Base-by-base conservation (phyloP, 2,113 vertebrate species). In the Mesitornis unicolor region DNA sequence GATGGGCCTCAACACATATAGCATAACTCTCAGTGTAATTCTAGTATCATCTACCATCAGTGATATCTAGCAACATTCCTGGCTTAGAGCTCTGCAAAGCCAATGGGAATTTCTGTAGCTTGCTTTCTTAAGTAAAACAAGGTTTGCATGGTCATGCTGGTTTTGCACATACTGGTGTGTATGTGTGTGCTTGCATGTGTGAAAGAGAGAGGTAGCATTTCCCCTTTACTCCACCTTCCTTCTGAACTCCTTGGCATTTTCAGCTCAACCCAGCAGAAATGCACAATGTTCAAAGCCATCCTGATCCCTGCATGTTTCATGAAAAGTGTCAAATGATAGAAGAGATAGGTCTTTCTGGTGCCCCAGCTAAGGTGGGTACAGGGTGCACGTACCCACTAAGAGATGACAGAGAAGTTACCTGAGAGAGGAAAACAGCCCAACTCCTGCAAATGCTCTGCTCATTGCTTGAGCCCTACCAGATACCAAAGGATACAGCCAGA, bases 1-100 rank as follows among this genome's bases (percentile, higher is more conserved):
- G 28, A 48, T 1, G 0, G 29, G 13, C 35, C 28, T 85, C 31
- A 25, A 36, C 0, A 0, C 22, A 26, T 69, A 65, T 48, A 48
- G 17, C 1, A 0, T 38, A 85, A 65, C 13, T 86, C 50, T 36
- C 57, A 50, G 0, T 6, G 21, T 57, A 80, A 70, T 69, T 83
- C 54, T 61, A 13, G 10, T 45, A 63, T 28, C 63, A 80, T 50
- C 28, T 50, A 5, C 42, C 47, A 2, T 0, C 31, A 15, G 26
- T 22, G n/a, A 22, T 53, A 57, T 10, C 16, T 57, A 79, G 17
- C 21, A 61, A 25, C 1, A 3, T 4, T 61, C 18, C 67, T 53
- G n/a, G 13, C 42, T 86, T 45, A 74, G 53, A 76, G 11, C 3
- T 74, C 42, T 69, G 21, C 67, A 59, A 61, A 53, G 17, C 45